Evolutionary conservation across 1,140 invertebrate species (phyloP), one percentile per base, ranked within the genome.

Genomic region (Orchesella cincta): DNA sequence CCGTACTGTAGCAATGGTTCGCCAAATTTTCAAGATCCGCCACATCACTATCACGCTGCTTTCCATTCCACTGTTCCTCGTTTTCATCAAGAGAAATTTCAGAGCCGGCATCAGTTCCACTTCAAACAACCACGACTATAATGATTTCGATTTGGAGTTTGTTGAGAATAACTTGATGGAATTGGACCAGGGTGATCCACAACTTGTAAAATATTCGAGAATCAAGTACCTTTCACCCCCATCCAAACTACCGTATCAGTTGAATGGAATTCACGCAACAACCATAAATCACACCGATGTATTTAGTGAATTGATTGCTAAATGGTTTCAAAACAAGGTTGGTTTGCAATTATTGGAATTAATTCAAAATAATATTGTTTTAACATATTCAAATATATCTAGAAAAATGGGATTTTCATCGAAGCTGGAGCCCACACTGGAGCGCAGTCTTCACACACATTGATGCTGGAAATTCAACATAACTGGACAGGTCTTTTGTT

Each of bases 401-500:
- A 67, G 62, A 67, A 33, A 33, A 33, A 67, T 31, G 62, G 62
- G n/a, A 67, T 29, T 14, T 73, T 73, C 29, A 73, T 73, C 14
- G 71, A 73, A 23, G 71, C 71, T 2, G 71, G 71, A 39, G 71
- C 71, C 2, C 46, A 73, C 26, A 35, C 36, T 28, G 71, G 71
- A 2, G 71, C 26, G 28, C 3, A n/a, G 3, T 34, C 71, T 23
- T 39, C 34, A 5, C 36, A 73, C 26, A 46, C 71, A 2, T 18
- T 73, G 34, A 39, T 8, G 33, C 29, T 73, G 2, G 71, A 73
- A 23, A 51, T n/a, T 14, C 8, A 31, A 2, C 23, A 8, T 39
- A 35, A 35, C 14, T 73, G 71, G 71, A 23, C 31, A 39, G 71
- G 71, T 39, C 71, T 73, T 23, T 73, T 46, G 71, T 73, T 12